These are phyloP conservation scores for Brachylomia viminalis DNA, from an alignment of 2,888 invertebrate genomes.

Conservation along the genomic window DNA sequence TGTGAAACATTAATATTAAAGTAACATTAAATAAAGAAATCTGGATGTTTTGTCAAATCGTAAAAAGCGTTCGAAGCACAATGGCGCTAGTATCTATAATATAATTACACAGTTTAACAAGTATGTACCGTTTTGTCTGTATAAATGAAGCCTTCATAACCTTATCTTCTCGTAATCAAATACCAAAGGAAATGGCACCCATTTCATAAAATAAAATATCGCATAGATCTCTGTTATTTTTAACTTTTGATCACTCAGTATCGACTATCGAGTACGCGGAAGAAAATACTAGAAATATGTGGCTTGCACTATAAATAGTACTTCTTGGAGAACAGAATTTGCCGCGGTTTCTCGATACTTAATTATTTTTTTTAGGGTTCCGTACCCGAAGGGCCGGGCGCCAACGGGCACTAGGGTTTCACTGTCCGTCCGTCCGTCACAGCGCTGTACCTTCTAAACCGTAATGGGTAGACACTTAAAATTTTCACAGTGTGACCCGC, in stretches of 20 bases:
- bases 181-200: background rate
- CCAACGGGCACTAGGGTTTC: background rate
- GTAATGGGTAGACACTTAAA: background rate
- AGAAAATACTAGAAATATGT: slow-evolving; percentile 49
- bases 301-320: slow-evolving; percentile 52
- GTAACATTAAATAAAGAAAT: too few species aligned
- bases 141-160: background rate
- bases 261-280: slow-evolving; percentile 54
- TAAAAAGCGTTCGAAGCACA: too few species aligned
- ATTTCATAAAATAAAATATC: slow-evolving; percentile 28
- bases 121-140: too few species aligned
- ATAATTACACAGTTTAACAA: too few species aligned
- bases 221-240: slow-evolving; percentile 30
- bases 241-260: slow-evolving; percentile 42
- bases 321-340: slow-evolving; percentile 53
- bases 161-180: slow-evolving; percentile 3
- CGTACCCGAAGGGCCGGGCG: background rate
- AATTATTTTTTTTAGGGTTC: slow-evolving; percentile 1
- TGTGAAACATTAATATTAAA: too few species aligned
- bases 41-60: too few species aligned
- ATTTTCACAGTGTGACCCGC: background rate
- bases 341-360: slow-evolving; percentile 56
- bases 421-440: background rate
- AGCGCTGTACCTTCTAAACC: background rate
- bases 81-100: too few species aligned